Conservation (phyloP, 2,888 invertebrate genomes). For the Cephus pygmeus region DNA sequence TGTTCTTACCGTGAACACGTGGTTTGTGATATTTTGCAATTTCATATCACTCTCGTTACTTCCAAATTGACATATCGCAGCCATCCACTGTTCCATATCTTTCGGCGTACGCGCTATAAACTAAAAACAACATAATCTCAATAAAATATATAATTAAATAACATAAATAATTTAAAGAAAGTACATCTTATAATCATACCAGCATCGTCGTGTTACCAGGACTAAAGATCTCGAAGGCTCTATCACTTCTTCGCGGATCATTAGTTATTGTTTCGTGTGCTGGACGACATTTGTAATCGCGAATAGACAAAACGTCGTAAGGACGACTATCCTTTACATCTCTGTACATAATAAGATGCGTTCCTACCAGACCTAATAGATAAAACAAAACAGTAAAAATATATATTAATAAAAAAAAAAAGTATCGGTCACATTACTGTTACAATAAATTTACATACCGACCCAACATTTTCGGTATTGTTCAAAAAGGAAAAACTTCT, state of each 20-base stretch:
- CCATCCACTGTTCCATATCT: constrained; percentile 62
- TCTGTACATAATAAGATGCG: constrained; percentile 54
- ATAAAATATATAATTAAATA: not conserved
- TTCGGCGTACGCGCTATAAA: constrained; percentile 52
- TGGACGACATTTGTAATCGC: constrained; percentile 54
- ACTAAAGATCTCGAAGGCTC: constrained; percentile 57
- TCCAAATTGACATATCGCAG: constrained; percentile 40
- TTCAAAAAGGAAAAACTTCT: constrained; percentile 47
- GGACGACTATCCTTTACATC: constrained; percentile 54
- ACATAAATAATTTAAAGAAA: not conserved
- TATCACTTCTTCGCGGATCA: constrained; percentile 52
- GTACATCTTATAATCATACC: constrained; percentile 27
- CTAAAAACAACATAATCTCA: constrained; percentile 25
- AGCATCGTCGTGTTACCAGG: constrained; percentile 56
- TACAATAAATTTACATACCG: constrained; percentile 35
- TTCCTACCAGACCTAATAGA: constrained; percentile 47
- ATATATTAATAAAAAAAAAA: not conserved
- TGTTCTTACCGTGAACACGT: no score
- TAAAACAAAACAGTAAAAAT: not conserved
- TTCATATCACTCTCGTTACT: not conserved
- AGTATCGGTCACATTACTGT: not conserved
- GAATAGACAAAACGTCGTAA: constrained; percentile 45
- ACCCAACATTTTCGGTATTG: constrained; percentile 50
- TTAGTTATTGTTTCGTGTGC: constrained; percentile 44
- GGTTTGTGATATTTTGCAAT: not conserved